Evolutionary conservation across 2,113 vertebrate species (phyloP), one percentile per base, ranked within the genome.

Genomic region (Bostrychus sinensis): DNA sequence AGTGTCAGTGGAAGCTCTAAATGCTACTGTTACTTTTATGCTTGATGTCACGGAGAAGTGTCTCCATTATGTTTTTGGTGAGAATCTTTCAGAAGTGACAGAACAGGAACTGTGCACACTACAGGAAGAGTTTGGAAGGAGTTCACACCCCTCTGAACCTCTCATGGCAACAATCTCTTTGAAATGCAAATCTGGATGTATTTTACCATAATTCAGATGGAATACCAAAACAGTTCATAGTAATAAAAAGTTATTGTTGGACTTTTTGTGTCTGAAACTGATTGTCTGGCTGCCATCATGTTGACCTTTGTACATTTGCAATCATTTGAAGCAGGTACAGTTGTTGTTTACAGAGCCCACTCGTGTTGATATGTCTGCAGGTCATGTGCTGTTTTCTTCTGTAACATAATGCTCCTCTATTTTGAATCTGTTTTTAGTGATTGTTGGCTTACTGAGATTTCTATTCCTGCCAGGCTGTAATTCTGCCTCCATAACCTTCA

Each of bases 401-500:
- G 85, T 56, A 90, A 90, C 67, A 72, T 62, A 77, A 91, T 20
- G 55, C 82, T 60, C 51, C 63, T 89, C 88, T 92, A 91, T 91
- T 91, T 75, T 78, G 66, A 86, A 84, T 72, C 26, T 78, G 80
- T 80, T 78, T 70, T 66, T 70, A 78, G 66, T 66, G 66, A 74
- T 72, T 80, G 58, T 72, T 72, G 83, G 64, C 69, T 28, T 73
- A 64, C 53, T 59, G 53, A 68, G 54, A 51, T 1, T 30, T 62
- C 70, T 79, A 48, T 75, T 79, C 55, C 68, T 75, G 77, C 78
- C 54, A 37, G 48, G 45, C 43, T 61, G 56, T 74, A 53, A 85
- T 56, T 48, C 38, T 19, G 39, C 32, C 54, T 37, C 57, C 36
- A 30, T 58, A 73, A 63, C 68, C 61, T 38, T 62, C 46, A 61